Evolutionary conservation across 2,113 vertebrate genomes (phyloP).

Genomic region (Saccopteryx bilineata): DNA sequence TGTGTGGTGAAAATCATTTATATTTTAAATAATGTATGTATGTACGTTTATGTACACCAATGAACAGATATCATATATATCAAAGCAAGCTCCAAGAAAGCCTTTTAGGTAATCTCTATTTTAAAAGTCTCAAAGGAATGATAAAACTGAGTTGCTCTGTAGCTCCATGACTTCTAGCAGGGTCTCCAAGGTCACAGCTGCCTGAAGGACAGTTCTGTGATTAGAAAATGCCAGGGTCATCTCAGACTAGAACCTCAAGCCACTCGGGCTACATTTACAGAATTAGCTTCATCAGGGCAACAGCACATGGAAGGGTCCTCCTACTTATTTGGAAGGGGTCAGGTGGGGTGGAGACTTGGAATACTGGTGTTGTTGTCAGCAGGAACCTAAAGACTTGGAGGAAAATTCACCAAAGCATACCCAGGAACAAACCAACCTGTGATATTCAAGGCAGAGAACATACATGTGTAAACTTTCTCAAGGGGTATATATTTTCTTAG

Average conservation of each 20-base stretch:
- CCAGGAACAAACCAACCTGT: not conserved
- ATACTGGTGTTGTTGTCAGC: not conserved
- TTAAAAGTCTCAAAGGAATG: slow-evolving; percentile 18
- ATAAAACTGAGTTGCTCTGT: slow-evolving; percentile 13
- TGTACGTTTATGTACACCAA: not conserved
- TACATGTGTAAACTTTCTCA: not conserved
- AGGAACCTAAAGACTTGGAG: not conserved
- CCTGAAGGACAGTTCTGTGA: slow-evolving; percentile 66
- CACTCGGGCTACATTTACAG: not conserved
- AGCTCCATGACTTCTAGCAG: slow-evolving; percentile 47
- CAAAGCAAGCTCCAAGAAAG: slow-evolving; percentile 41
- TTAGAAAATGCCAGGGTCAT: slow-evolving; percentile 62
- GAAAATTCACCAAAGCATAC: not conserved
- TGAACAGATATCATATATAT: not conserved
- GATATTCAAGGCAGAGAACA: not conserved
- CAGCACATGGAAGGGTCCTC: not conserved
- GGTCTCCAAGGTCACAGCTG: slow-evolving; percentile 47
- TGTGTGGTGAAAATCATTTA: not conserved
- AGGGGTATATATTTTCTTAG: not conserved
- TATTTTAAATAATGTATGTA: slow-evolving; percentile 50
- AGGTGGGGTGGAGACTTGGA: not conserved
- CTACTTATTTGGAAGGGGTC: not conserved
- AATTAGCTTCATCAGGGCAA: not conserved
- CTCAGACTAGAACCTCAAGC: slow-evolving; percentile 71
- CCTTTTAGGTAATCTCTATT: slow-evolving; percentile 7